A percentile compares a stretch with the other conserved stretches of the same genome.
Evolutionary conservation across 2,797 vertebrate species (phyloP).

Genomic region (Eutrigla gurnardus): DNA sequence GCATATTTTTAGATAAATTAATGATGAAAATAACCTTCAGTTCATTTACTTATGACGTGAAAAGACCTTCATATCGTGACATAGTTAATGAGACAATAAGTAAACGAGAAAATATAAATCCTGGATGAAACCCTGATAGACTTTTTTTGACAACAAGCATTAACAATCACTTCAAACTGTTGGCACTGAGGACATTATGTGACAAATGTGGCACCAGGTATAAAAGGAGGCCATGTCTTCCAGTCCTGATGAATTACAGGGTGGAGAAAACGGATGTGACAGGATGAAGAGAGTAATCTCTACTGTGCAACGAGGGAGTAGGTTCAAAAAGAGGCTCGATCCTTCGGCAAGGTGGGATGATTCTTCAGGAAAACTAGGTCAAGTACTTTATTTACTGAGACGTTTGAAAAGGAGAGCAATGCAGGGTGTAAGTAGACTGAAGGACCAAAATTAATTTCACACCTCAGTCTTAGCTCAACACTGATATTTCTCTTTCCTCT

Average conservation of each 20-base stretch:
- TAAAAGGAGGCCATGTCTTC: conserved; percentile 3
- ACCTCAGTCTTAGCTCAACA: not conserved
- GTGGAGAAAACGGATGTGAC: conserved; percentile 34
- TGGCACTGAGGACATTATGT: not conserved
- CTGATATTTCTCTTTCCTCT: not conserved
- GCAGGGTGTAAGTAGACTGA: not conserved
- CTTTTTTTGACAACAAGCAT: not conserved
- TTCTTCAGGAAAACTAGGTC: conserved; percentile 51
- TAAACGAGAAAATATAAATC: not conserved
- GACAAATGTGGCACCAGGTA: not conserved
- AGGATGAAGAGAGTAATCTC: conserved; percentile 7
- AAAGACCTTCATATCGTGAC: not conserved
- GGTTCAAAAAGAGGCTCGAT: conserved; percentile 27
- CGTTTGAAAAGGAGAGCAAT: conserved; percentile 13
- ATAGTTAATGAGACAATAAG: not conserved
- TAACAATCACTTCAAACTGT: not conserved
- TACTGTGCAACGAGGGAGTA: conserved; percentile 19
- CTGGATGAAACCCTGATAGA: not conserved
- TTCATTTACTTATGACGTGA: not conserved
- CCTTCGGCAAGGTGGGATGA: conserved; percentile 30
- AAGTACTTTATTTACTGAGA: conserved; percentile 33
- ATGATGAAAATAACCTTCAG: not conserved
- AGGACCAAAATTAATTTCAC: not conserved
- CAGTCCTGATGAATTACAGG: conserved; percentile 9
- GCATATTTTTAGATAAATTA: too few species aligned